A percentile compares a stretch with the other conserved stretches of the same genome.
These are phyloP conservation scores for Cylas formicarius DNA, from an alignment of 1,140 invertebrate species.

Conservation along the genomic window DNA sequence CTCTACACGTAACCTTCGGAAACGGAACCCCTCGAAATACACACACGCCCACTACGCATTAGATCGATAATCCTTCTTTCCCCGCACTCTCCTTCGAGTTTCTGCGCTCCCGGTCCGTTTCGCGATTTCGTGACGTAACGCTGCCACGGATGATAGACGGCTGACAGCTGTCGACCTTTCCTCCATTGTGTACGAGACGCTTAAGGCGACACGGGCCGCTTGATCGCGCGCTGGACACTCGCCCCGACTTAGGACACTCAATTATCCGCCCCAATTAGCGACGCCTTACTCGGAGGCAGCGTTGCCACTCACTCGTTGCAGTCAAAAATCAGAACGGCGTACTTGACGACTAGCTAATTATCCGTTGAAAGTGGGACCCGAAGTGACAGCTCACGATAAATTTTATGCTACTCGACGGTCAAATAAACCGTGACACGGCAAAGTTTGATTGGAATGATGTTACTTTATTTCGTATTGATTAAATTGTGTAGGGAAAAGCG, in stretches of 20 bases:
- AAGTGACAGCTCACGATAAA: too few species aligned
- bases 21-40: background rate
- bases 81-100: slow-evolving; percentile 4
- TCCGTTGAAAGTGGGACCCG: too few species aligned
- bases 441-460: too few species aligned
- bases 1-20: too few species aligned
- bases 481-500: too few species aligned
- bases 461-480: too few species aligned
- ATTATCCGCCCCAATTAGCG: background rate
- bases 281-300: background rate
- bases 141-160: slow-evolving; percentile 40
- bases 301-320: too few species aligned
- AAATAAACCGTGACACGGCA: too few species aligned
- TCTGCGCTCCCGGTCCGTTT: slow-evolving; percentile 30
- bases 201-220: background rate
- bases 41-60: background rate
- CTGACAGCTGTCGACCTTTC: slow-evolving; percentile 35
- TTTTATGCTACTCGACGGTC: too few species aligned
- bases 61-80: background rate
- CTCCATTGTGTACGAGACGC: slow-evolving; percentile 12
- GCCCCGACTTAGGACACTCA: background rate
- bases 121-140: slow-evolving; percentile 40
- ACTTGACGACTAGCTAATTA: too few species aligned
- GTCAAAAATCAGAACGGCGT: too few species aligned
- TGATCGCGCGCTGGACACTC: too few species aligned